phyloP scores from a whole-genome alignment of 64 coral and sea anemone genomes.

The Porites lutea region DNA sequence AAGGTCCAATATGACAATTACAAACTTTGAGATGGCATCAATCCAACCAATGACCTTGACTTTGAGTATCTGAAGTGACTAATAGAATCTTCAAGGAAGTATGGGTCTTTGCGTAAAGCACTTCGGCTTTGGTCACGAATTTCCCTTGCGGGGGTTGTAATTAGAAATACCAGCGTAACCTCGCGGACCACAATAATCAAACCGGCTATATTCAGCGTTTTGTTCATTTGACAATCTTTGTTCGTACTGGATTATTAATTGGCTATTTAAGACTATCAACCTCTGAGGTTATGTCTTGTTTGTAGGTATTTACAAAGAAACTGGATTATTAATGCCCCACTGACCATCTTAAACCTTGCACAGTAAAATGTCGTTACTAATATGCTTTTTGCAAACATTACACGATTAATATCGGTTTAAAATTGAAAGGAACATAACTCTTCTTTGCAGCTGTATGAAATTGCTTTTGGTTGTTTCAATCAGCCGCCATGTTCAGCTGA shows the following conservation, averaged over 20 bases:
- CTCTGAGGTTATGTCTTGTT: background rate
- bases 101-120: too few species aligned
- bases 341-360: too few species aligned
- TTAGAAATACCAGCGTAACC: slow-evolving; percentile 38
- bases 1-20: slow-evolving; percentile 51
- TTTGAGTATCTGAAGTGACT: background rate
- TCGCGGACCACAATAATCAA: slow-evolving; percentile 15
- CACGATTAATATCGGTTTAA: too few species aligned
- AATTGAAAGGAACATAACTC: too few species aligned
- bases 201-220: slow-evolving; percentile 6
- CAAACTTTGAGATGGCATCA: slow-evolving; percentile 17
- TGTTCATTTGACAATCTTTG: slow-evolving; percentile 37
- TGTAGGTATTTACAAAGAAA: slow-evolving; percentile 17
- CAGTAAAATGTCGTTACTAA: too few species aligned
- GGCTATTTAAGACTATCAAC: slow-evolving; percentile 3
- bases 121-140: slow-evolving; percentile 32
- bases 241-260: slow-evolving; percentile 38
- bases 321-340: background rate
- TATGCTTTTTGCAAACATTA: too few species aligned
- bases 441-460: too few species aligned
- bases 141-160: slow-evolving; percentile 49
- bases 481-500: too few species aligned
- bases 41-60: slow-evolving; percentile 28
- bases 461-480: too few species aligned
- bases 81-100: slow-evolving; percentile 12